Percentiles rank a stretch among this genome's conserved stretches.
These are phyloP conservation scores for Natator depressus DNA, from an alignment of 2,113 vertebrate genomes.

Conservation along the genomic window DNA sequence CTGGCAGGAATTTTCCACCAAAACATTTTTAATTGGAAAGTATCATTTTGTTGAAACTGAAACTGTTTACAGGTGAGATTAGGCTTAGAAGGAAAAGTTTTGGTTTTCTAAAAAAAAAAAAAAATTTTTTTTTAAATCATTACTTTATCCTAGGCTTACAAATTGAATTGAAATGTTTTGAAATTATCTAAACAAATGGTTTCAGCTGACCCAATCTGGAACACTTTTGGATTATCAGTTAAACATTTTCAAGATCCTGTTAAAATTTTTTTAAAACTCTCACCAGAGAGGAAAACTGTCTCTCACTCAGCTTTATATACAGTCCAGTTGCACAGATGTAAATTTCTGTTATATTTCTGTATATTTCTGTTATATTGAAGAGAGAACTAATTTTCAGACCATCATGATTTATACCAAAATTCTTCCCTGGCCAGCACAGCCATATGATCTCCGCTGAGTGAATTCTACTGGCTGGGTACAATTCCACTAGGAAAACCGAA, in stretches of 20 bases:
- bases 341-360: accelerated
- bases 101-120: neutral
- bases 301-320: neutral
- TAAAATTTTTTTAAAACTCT: neutral
- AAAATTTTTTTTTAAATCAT: neutral
- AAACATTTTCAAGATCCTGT: neutral
- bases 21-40: neutral
- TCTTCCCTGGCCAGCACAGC: neutral
- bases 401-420: neutral
- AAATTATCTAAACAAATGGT: neutral
- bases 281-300: neutral
- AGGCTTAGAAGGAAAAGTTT: neutral
- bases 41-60: neutral
- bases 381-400: neutral
- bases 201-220: neutral
- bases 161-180: neutral
- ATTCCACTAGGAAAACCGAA: accelerated
- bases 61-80: neutral
- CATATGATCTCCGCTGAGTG: neutral
- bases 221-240: neutral
- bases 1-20: neutral
- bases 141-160: neutral
- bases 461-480: neutral
- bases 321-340: neutral
- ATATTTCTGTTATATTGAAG: neutral